Evolutionary conservation across 2,888 invertebrate genomes (phyloP).

Genomic region (Anthoptus insignis): DNA sequence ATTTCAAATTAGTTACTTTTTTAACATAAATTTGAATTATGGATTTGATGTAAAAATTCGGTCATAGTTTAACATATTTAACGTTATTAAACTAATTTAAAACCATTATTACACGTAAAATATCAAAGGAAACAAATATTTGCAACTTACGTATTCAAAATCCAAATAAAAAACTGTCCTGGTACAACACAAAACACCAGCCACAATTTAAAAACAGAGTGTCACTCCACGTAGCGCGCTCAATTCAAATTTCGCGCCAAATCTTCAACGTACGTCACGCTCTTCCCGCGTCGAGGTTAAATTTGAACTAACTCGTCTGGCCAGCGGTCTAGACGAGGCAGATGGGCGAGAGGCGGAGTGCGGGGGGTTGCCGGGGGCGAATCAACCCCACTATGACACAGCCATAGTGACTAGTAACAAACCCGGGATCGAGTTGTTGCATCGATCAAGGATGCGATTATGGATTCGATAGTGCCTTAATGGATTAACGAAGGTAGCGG

Average conservation of each 20-base stretch:
- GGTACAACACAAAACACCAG: conserved; percentile 19
- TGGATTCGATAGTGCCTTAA: conserved; percentile 34
- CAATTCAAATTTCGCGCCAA: conserved; percentile 74
- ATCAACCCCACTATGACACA: conserved; percentile 63
- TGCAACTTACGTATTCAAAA: conserved; percentile 14
- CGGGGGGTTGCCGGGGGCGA: conserved; percentile 56
- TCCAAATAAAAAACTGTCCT: conserved; percentile 20
- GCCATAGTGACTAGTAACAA: conserved; percentile 57
- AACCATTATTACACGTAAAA: too few relatives aligned
- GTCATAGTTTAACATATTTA: too few relatives aligned
- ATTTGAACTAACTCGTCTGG: conserved; percentile 67
- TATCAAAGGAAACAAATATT: neutral
- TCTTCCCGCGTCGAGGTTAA: conserved; percentile 59
- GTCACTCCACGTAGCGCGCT: conserved; percentile 32
- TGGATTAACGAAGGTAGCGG: conserved; percentile 24
- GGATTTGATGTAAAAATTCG: too few relatives aligned
- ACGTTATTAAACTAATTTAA: too few relatives aligned
- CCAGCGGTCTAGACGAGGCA: conserved; percentile 75
- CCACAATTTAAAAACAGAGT: conserved; percentile 29
- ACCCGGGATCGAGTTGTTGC: conserved; percentile 68
- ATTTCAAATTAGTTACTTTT: too few relatives aligned
- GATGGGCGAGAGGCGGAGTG: conserved; percentile 52
- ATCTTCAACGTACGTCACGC: conserved; percentile 51
- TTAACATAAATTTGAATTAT: too few relatives aligned
- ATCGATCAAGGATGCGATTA: conserved; percentile 61